Conservation (phyloP, 2,888 invertebrate genomes). For the Hirtodrosophila duncani region DNA sequence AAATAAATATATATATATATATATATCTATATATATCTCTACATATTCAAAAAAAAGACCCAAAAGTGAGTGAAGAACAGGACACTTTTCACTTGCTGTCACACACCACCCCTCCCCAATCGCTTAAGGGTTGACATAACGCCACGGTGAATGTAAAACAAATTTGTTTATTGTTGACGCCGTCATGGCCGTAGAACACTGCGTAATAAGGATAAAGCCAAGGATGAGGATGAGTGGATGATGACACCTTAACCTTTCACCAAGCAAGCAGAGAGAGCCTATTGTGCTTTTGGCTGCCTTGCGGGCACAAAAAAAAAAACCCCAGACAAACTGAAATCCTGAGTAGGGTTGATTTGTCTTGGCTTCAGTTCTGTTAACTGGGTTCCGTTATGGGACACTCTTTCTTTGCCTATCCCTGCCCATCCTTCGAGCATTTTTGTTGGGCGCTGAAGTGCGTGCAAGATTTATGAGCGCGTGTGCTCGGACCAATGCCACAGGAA, state of each 20-base stretch:
- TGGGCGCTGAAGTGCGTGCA: conserved; percentile 41
- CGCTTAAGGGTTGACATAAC: conserved; percentile 56
- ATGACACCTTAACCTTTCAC: conserved; percentile 67
- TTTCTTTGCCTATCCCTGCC: no score
- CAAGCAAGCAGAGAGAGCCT: conserved; percentile 29
- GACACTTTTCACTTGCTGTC: background rate
- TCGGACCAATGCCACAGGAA: no score
- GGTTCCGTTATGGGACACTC: conserved; percentile 54
- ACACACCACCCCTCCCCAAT: conserved; percentile 3
- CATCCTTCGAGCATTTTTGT: no score
- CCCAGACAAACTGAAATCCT: conserved; percentile 20
- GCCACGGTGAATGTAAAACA: conserved; percentile 55
- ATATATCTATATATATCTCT: no score
- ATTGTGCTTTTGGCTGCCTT: conserved; percentile 25
- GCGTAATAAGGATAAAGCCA: conserved; percentile 15
- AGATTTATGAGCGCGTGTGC: conserved; percentile 59
- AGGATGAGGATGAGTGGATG: conserved; percentile 31
- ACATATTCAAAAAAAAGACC: conserved; percentile 5
- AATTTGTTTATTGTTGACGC: conserved; percentile 67
- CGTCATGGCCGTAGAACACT: conserved; percentile 13
- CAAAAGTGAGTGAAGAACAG: conserved; percentile 13
- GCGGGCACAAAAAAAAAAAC: conserved; percentile 3
- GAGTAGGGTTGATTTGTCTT: conserved; percentile 50
- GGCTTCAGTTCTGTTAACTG: no score
- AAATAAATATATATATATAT: no score